Conservation (phyloP, 2,113 vertebrate genomes). For the Ochotona princeps region DNA sequence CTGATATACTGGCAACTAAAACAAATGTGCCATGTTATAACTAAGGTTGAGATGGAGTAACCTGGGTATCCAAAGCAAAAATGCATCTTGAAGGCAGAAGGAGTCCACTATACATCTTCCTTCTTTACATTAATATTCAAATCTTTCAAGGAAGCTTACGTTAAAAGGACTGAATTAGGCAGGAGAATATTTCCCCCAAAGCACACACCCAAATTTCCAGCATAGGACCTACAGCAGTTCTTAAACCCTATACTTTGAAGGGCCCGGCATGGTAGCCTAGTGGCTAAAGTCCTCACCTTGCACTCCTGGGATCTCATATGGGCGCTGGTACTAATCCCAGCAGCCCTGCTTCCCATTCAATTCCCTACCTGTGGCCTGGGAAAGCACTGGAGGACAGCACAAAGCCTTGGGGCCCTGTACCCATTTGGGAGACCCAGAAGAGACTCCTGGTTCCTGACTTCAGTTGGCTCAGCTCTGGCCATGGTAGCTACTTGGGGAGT, state of each 20-base stretch:
- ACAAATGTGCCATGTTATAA: neutral
- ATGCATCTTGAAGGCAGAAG: neutral
- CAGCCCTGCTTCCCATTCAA: too few relatives aligned
- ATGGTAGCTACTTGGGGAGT: too few relatives aligned
- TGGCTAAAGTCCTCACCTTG: too few relatives aligned
- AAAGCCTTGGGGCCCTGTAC: too few relatives aligned
- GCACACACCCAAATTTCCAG: neutral
- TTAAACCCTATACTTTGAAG: neutral
- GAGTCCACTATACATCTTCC: neutral
- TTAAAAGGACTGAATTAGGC: neutral
- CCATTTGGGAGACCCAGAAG: too few relatives aligned
- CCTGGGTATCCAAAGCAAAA: neutral
- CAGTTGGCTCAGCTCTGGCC: too few relatives aligned
- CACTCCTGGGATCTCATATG: too few relatives aligned
- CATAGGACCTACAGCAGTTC: neutral
- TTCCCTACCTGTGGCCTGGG: too few relatives aligned
- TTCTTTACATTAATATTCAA: neutral
- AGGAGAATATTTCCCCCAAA: neutral
- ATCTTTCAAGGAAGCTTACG: neutral
- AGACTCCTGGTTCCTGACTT: too few relatives aligned
- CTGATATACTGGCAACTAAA: neutral
- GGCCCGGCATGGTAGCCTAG: too few relatives aligned
- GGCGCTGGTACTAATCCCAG: too few relatives aligned
- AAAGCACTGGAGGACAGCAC: too few relatives aligned
- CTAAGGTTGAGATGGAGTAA: neutral